Base-by-base conservation (phyloP, 2,888 invertebrate species). In the Coelopa pilipes region DNA sequence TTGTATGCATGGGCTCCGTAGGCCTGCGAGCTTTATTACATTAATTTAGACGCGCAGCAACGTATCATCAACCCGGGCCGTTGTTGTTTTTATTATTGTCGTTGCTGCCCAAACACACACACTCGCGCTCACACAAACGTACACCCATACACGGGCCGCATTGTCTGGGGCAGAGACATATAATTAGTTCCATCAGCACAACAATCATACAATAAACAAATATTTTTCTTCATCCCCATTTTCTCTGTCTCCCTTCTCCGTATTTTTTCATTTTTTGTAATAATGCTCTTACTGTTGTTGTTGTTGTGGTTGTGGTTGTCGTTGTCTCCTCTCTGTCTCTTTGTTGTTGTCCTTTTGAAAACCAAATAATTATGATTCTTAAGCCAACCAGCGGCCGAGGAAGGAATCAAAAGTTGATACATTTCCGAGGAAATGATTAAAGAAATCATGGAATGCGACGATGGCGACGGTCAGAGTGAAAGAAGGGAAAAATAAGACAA, bases 141-240 rank as follows among this genome's bases (percentile, higher is more conserved):
- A 7, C 34, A 34, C 34, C 34, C 7, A 4, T 34, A 34, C 17
- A 66, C 19, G 17, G 19, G 7, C 12, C 13, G 49, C 50, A 10
- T 7, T 24, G 49, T 21, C 50, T 66, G 49, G 19, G 12, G 63
- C 71, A 63, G 71, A 71, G 71, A 71, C 71, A 71, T 71, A 65
- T 71, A 71, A 71, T 71, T 71, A 71, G 55, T 71, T 55, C 63
- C 55, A 55, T 71, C 71, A 71, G 71, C 63, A 63, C 55, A 59
- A 65, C 24, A 70, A 70, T 70, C 70, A 70, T 70, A 63, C 24
- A 70, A 70, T 70, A 70, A 70, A 70, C 70, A 70, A 70, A 70
- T 70, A 62, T 34, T 63, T 70, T 70, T 63, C 34, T 45, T 68
- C 24, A 17, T 68, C 34, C 19, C 12, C 60, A 24, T 17, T 17